These are phyloP conservation scores for Boulengeromyrus knoepffleri DNA, from an alignment of 2,113 vertebrate species.

Conservation along the genomic window DNA sequence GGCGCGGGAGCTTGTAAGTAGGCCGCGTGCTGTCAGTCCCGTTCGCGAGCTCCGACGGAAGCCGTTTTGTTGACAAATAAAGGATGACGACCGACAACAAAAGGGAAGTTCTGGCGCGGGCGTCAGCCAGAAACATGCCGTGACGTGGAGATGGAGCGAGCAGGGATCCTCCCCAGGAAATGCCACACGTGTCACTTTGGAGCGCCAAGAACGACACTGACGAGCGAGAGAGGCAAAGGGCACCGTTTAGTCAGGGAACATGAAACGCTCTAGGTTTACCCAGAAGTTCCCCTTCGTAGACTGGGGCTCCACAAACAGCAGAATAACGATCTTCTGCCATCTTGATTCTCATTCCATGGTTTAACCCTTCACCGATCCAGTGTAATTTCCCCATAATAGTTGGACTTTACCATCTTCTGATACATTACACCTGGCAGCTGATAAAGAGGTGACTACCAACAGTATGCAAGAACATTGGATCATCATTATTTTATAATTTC, in stretches of 20 bases:
- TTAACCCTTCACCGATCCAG: not conserved
- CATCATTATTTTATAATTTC: not conserved
- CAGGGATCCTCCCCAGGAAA: not conserved
- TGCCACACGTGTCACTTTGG: not conserved
- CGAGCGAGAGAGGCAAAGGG: not conserved
- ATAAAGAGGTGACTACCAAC: not conserved
- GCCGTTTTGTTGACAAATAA: constrained; percentile 10
- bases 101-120: constrained; percentile 39
- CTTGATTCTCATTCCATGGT: not conserved
- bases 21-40: constrained; percentile 33
- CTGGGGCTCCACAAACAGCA: not conserved
- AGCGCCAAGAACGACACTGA: not conserved
- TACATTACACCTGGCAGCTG: not conserved
- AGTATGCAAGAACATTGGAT: not conserved
- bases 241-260: constrained; percentile 1
- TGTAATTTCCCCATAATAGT: not conserved
- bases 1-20: constrained; percentile 39
- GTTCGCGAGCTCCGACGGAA: constrained; percentile 15
- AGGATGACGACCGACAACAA: constrained; percentile 19
- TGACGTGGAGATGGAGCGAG: not conserved
- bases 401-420: not conserved
- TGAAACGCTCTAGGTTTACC: not conserved
- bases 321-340: not conserved
- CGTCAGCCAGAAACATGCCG: constrained; percentile 10
- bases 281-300: not conserved